These are phyloP conservation scores for Seriola dumerili DNA, from an alignment of 2,113 vertebrate genomes.

Conservation along the genomic window DNA sequence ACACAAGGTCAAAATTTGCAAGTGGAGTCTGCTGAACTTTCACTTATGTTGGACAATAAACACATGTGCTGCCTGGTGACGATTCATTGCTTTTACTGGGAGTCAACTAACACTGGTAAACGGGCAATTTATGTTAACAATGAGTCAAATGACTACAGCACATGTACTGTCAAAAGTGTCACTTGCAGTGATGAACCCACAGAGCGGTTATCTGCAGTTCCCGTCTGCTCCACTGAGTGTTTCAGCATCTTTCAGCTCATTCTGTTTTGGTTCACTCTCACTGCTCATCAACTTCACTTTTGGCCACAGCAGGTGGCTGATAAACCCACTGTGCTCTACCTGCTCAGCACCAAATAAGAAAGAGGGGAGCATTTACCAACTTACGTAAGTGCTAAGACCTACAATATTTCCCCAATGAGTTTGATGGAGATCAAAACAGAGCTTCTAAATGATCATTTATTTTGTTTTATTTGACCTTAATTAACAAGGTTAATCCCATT, in stretches of 20 bases:
- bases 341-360: background rate
- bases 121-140: background rate
- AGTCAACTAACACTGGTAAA: background rate
- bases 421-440: background rate
- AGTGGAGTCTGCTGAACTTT: background rate
- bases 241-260: background rate
- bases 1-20: conserved; percentile 7
- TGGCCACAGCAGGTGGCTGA: too few species aligned
- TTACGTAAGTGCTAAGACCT: background rate
- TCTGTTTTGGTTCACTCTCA: background rate
- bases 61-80: background rate
- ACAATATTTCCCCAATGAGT: background rate
- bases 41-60: background rate
- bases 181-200: background rate
- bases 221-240: too few species aligned
- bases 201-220: background rate
- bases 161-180: background rate
- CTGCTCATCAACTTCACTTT: background rate
- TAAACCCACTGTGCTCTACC: too few species aligned
- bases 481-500: too few species aligned
- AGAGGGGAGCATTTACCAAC: background rate
- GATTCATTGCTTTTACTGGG: background rate
- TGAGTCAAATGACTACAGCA: background rate
- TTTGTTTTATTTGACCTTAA: too few species aligned
- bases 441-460: background rate